phyloP scores from a whole-genome alignment of 2,797 vertebrate species.

The Haliaeetus albicilla region DNA sequence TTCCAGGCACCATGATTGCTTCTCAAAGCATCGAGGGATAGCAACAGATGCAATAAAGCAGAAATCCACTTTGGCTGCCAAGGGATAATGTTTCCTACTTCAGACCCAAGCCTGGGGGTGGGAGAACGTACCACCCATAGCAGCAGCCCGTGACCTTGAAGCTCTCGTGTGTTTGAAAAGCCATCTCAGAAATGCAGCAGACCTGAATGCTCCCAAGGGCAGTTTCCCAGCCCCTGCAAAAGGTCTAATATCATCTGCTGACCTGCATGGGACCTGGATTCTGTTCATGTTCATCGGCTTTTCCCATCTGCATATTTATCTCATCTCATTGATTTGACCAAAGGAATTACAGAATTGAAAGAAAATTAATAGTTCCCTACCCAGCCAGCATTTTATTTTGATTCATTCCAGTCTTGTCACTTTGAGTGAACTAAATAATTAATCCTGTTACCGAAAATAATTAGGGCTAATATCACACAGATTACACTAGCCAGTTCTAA shows the following conservation, averaged over 20 bases:
- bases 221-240: not conserved
- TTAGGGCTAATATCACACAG: conserved; percentile 17
- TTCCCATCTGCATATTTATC: not conserved
- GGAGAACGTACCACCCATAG: not conserved
- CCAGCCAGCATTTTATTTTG: conserved; percentile 28
- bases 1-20: not conserved
- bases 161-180: not conserved
- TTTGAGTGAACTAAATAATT: conserved; percentile 50
- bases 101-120: not conserved
- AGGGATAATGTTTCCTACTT: not conserved
- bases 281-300: not conserved
- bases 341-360: conserved; percentile 11
- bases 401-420: conserved; percentile 40
- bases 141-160: not conserved
- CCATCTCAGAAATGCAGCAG: not conserved
- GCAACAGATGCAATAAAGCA: not conserved
- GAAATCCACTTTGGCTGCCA: conserved; percentile 7
- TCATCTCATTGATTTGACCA: not conserved
- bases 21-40: not conserved
- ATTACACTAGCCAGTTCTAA: not conserved
- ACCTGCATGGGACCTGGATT: not conserved
- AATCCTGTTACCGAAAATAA: conserved; percentile 40
- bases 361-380: not conserved
- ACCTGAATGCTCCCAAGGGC: not conserved
- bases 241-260: not conserved